phyloP scores from a whole-genome alignment of 2,888 invertebrate genomes.

The Bellardia bayeri region DNA sequence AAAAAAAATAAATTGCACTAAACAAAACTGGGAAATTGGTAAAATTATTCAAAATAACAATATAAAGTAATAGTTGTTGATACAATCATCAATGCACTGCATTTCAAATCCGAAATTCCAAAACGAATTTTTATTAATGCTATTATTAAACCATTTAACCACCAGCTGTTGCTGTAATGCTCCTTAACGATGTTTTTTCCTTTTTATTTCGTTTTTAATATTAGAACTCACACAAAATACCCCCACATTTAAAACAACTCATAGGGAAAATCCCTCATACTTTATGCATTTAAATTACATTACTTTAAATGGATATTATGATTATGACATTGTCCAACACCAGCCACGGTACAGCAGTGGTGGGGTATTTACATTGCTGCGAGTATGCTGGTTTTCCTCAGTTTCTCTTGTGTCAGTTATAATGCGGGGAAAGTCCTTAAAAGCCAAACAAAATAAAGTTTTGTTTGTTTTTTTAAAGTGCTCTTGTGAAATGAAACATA shows the following conservation, averaged over 20 bases:
- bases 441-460: background rate
- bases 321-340: constrained; percentile 17
- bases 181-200: constrained; percentile 14
- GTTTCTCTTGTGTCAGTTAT: background rate
- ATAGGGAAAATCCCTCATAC: constrained; percentile 29
- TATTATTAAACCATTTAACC: constrained; percentile 51
- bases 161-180: constrained; percentile 47
- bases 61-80: background rate
- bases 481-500: background rate
- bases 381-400: background rate
- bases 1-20: background rate
- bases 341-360: too few relatives aligned
- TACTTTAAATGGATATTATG: constrained; percentile 6
- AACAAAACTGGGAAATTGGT: background rate
- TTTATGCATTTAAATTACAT: constrained; percentile 11
- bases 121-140: constrained; percentile 49
- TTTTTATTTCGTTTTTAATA: background rate
- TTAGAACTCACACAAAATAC: constrained; percentile 1
- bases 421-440: constrained; percentile 20
- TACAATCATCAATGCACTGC: background rate
- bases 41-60: background rate
- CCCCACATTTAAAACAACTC: background rate
- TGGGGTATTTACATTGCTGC: background rate
- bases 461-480: constrained; percentile 13
- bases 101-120: background rate